These are phyloP conservation scores for Shinisaurus crocodilurus DNA, from an alignment of 2,113 vertebrate species.

Conservation along the genomic window DNA sequence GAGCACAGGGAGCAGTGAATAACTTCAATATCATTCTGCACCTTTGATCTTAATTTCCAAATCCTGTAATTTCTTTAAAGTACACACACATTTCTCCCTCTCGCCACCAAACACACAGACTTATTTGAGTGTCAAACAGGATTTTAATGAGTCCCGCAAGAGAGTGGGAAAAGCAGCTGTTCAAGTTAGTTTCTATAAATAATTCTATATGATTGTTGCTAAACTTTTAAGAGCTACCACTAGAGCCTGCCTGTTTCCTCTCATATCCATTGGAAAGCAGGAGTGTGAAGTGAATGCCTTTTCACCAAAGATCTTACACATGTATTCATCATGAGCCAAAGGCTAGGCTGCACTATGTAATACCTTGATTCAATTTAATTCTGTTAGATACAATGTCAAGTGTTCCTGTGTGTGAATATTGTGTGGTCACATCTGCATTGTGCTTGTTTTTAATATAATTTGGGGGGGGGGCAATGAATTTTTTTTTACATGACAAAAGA, in stretches of 20 bases:
- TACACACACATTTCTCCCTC: slow-evolving; percentile 45
- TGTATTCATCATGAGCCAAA: slow-evolving; percentile 15
- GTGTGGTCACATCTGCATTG: background rate
- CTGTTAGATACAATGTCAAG: background rate
- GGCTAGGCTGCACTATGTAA: background rate
- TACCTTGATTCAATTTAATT: background rate
- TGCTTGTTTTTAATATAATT: background rate
- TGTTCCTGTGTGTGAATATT: background rate
- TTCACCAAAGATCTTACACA: background rate
- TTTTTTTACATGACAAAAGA: background rate
- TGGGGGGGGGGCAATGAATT: background rate
- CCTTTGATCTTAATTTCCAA: slow-evolving; percentile 68
- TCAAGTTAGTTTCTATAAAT: slow-evolving; percentile 72
- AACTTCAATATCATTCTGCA: slow-evolving; percentile 53
- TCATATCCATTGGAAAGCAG: slow-evolving; percentile 41
- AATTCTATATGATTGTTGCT: slow-evolving; percentile 66
- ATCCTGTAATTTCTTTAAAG: slow-evolving; percentile 62
- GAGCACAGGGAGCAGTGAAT: slow-evolving; percentile 54
- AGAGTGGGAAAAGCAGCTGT: slow-evolving; percentile 64
- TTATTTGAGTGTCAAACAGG: slow-evolving; percentile 67
- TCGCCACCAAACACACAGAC: slow-evolving; percentile 55
- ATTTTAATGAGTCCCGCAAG: slow-evolving; percentile 64
- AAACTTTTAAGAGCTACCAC: slow-evolving; percentile 54
- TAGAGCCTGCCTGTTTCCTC: slow-evolving; percentile 34
- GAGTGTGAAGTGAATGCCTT: slow-evolving; percentile 39